Conservation (phyloP, 2,888 invertebrate species). For the Aleiodes leptofemur region DNA sequence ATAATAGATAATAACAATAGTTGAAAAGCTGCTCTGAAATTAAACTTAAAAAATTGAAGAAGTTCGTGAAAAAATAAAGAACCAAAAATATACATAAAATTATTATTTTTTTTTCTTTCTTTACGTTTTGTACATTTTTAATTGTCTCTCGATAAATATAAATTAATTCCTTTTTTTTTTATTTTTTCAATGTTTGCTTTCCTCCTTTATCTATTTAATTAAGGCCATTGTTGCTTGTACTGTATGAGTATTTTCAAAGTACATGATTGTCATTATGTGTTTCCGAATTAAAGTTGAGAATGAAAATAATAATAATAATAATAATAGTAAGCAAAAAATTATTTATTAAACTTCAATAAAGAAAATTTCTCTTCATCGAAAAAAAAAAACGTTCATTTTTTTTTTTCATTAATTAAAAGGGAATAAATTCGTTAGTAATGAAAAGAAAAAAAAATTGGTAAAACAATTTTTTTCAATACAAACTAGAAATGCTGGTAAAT, state of each 20-base stretch:
- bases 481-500: slow-evolving; percentile 25
- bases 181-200: not conserved
- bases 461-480: slow-evolving; percentile 20
- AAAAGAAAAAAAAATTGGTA: slow-evolving; percentile 15
- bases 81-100: too few species aligned
- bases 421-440: slow-evolving; percentile 1
- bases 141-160: too few species aligned
- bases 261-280: slow-evolving; percentile 21
- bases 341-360: not conserved
- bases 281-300: too few species aligned
- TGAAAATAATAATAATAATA: not conserved
- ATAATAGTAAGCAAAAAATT: not conserved
- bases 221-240: slow-evolving; percentile 47
- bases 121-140: too few species aligned
- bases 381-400: not conserved
- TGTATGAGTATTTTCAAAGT: slow-evolving; percentile 37
- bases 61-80: not conserved
- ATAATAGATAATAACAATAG: not conserved
- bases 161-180: too few species aligned
- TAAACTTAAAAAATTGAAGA: not conserved
- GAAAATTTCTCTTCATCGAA: slow-evolving; percentile 16
- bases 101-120: too few species aligned
- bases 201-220: slow-evolving; percentile 9
- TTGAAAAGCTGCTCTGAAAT: slow-evolving; percentile 8
- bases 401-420: not conserved